Percentiles rank a stretch among this genome's conserved stretches.
Evolutionary conservation across 2,888 invertebrate species (phyloP).

Genomic region (Heterodera filipjevi): DNA sequence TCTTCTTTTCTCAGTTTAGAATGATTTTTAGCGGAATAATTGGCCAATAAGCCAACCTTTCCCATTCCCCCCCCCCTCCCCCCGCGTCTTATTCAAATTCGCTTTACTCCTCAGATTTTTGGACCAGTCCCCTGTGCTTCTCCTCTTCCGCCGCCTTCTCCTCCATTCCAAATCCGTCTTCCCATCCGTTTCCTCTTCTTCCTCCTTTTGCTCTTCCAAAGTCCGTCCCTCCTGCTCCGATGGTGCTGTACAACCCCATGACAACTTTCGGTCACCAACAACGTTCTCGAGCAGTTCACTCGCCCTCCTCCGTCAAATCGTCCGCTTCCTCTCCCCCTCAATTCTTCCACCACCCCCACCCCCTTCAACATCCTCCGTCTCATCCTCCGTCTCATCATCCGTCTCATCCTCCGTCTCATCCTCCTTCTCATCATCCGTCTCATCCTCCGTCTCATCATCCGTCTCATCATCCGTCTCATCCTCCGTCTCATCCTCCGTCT

Average conservation of each 20-base stretch:
- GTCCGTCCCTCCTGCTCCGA: neutral
- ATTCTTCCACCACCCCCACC: conserved; percentile 3
- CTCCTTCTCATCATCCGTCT: conserved; percentile 16
- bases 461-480: neutral
- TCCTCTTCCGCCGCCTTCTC: neutral
- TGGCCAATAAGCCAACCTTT: neutral
- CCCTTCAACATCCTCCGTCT: neutral
- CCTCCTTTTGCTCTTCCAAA: neutral
- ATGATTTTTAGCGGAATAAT: conserved; percentile 1
- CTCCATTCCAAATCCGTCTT: conserved; percentile 6
- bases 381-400: neutral
- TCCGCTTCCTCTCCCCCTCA: neutral
- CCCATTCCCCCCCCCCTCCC: neutral
- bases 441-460: neutral
- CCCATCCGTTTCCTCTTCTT: conserved; percentile 9
- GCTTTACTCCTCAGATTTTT: conserved; percentile 28
- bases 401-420: neutral
- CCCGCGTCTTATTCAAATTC: neutral
- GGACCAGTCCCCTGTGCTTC: conserved; percentile 26
- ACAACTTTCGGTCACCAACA: neutral
- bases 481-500: neutral
- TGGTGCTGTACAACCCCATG: conserved; percentile 34
- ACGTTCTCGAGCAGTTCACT: conserved; percentile 1
- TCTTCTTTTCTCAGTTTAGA: neutral
- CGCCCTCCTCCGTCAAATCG: conserved; percentile 14